Evolutionary conservation across 2,888 invertebrate species (phyloP).

Genomic region (Antheraea assamensis): DNA sequence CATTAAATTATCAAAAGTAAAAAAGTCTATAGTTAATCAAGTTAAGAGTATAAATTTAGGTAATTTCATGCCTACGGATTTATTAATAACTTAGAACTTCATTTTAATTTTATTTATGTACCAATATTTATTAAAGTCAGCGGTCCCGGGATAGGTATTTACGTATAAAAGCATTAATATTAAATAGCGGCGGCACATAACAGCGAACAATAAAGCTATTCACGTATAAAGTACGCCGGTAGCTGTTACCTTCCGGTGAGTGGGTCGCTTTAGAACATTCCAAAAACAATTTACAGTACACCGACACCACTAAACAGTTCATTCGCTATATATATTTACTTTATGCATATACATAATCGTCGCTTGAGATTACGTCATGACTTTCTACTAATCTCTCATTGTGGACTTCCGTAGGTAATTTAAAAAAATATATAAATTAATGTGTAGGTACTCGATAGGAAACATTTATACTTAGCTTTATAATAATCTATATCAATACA

Average conservation of each 20-base stretch:
- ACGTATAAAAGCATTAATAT: not conserved
- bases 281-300: slow-evolving; percentile 47
- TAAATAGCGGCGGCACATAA: not conserved
- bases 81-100: not conserved
- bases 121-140: not conserved
- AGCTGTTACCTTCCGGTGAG: slow-evolving; percentile 44
- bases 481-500: too few relatives aligned
- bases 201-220: not conserved
- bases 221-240: not conserved
- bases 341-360: not conserved
- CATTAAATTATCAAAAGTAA: not conserved
- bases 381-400: not conserved
- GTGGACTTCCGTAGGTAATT: not conserved
- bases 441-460: too few relatives aligned
- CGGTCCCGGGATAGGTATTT: not conserved
- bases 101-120: not conserved
- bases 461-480: too few relatives aligned
- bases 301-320: slow-evolving; percentile 44
- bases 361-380: not conserved
- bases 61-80: not conserved
- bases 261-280: slow-evolving; percentile 31
- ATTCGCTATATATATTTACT: slow-evolving; percentile 36
- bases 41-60: not conserved
- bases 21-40: not conserved
- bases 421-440: too few relatives aligned